These are phyloP conservation scores for Phyto melanocephala DNA, from an alignment of 2,888 invertebrate genomes.

Conservation along the genomic window DNA sequence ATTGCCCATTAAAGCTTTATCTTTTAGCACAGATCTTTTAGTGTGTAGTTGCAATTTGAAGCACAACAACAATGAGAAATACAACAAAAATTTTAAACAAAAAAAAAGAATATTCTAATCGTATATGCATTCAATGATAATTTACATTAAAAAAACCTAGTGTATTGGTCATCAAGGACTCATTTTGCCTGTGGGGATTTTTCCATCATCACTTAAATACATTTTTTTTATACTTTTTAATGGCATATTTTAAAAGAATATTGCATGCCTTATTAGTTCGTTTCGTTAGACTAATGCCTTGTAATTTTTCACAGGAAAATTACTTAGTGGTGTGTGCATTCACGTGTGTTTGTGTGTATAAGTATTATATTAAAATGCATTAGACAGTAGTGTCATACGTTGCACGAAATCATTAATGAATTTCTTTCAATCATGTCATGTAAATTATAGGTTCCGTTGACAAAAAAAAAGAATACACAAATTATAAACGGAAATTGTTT, in stretches of 20 bases:
- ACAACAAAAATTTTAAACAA: constrained; percentile 23
- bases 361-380: constrained; percentile 14
- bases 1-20: constrained; percentile 68
- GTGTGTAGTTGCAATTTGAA: constrained; percentile 62
- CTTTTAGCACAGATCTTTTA: constrained; percentile 70
- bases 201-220: constrained; percentile 19
- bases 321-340: background rate
- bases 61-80: constrained; percentile 7
- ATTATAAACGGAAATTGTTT: too few relatives aligned
- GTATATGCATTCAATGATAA: constrained; percentile 1
- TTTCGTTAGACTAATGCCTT: constrained; percentile 54
- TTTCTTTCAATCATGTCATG: constrained; percentile 44
- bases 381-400: background rate
- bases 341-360: background rate
- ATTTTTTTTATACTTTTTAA: constrained; percentile 29
- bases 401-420: constrained; percentile 39
- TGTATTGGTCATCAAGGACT: constrained; percentile 49
- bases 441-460: constrained; percentile 8
- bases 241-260: constrained; percentile 55
- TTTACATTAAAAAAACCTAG: constrained; percentile 12
- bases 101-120: constrained; percentile 1
- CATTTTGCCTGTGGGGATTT: constrained; percentile 19
- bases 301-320: constrained; percentile 57
- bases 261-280: constrained; percentile 60
- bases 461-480: background rate